Evolutionary conservation across 2,113 vertebrate species (phyloP).

Genomic region (Phrynosoma platyrhinos): DNA sequence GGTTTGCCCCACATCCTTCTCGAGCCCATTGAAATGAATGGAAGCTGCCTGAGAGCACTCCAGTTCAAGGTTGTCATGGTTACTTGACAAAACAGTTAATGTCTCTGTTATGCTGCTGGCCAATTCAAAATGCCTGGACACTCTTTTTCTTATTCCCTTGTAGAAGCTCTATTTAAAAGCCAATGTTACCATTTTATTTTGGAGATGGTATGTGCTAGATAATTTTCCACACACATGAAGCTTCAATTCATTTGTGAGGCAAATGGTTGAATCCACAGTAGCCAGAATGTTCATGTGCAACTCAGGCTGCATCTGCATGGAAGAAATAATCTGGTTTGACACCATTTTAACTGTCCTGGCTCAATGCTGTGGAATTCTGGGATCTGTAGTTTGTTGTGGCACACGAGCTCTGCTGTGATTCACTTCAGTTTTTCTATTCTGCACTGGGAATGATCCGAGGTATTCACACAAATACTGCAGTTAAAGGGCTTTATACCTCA

Average conservation of each 20-base stretch:
- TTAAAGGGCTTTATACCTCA: too few relatives aligned
- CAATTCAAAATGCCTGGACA: not conserved
- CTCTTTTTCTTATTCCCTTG: not conserved
- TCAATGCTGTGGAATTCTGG: too few relatives aligned
- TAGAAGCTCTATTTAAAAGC: not conserved
- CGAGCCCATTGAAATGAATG: not conserved
- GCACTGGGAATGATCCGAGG: too few relatives aligned
- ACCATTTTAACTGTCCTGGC: too few relatives aligned
- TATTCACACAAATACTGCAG: not conserved
- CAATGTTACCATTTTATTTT: not conserved
- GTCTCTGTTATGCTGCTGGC: not conserved
- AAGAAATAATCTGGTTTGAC: too few relatives aligned
- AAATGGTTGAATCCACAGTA: not conserved
- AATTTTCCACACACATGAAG: not conserved
- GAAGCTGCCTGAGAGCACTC: not conserved
- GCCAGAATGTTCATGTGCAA: not conserved
- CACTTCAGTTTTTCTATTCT: too few relatives aligned
- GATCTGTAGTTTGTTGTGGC: too few relatives aligned
- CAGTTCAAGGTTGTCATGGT: conserved; percentile 17
- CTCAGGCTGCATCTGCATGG: not conserved
- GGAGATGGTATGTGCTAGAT: not conserved
- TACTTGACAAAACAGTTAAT: not conserved
- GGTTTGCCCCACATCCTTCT: not conserved
- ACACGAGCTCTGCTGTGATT: too few relatives aligned
- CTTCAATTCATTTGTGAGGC: not conserved